A percentile compares a stretch with the other conserved stretches of the same genome.
These are phyloP conservation scores for Nesoenas mayeri DNA, from an alignment of 2,113 vertebrate species.

Conservation along the genomic window DNA sequence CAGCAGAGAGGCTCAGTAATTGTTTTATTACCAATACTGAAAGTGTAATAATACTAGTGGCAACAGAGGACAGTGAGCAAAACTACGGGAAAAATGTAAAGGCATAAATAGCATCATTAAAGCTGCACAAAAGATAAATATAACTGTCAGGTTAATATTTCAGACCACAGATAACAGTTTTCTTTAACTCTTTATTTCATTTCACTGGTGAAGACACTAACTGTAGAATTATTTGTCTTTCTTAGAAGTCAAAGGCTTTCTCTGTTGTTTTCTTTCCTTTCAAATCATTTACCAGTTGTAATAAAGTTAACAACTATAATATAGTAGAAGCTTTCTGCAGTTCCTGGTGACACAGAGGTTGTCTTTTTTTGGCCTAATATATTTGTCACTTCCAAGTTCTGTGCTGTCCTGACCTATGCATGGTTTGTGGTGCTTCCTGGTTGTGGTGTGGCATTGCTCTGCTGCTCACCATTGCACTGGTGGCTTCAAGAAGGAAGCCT, in stretches of 20 bases:
- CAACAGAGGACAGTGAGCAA: neutral
- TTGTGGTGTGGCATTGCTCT: neutral
- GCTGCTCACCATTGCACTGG: accelerated
- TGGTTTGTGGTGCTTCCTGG: neutral
- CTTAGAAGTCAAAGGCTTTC: neutral
- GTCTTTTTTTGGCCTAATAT: neutral
- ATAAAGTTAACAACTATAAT: neutral
- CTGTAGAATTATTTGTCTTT: neutral
- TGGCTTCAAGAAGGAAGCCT: neutral
- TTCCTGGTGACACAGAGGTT: neutral
- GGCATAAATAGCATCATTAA: neutral
- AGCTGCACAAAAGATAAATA: neutral
- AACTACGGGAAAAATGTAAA: conserved; percentile 5
- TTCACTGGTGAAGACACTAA: neutral
- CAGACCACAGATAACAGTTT: neutral
- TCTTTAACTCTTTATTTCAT: neutral
- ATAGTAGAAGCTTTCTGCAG: neutral
- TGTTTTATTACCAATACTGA: conserved; percentile 17
- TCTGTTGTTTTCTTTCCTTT: neutral
- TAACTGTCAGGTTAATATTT: neutral
- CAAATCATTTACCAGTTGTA: neutral
- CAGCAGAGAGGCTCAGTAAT: conserved; percentile 34
- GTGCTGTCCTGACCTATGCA: neutral
- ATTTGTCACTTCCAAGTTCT: neutral
- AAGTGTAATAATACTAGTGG: conserved; percentile 11